Evolutionary conservation across 2,113 vertebrate genomes (phyloP), one percentile per base, ranked within the genome.

Genomic region (Dasyurus viverrinus): DNA sequence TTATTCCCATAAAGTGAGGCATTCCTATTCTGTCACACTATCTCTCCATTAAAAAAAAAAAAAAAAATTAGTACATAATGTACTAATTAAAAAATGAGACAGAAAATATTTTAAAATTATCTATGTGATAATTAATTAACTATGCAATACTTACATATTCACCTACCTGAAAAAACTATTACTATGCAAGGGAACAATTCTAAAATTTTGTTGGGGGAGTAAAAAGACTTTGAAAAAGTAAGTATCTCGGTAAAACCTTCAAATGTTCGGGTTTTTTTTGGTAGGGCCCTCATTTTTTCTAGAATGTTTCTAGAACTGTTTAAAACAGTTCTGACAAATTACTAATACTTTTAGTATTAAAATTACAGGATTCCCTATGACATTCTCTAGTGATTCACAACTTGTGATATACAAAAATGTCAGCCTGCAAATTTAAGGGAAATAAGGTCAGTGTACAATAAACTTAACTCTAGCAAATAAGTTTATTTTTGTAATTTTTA

Each of bases 401-500:
- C 16, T 42, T 76, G 5, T 42, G 68, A 42, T 19, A 23, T 84
- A n/a, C 16, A 60, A 30, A 68, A 36, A 68, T 84, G 7, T 84
- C 68, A 84, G n/a, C 68, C 68, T 84, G 7, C 36, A 84, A 42
- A 84, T 84, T 84, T 84, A 84, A 42, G n/a, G 68, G n/a, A 84
- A 42, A 42, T 23, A 84, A 84, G 19, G n/a, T 84, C 68, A 84
- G n/a, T 42, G 19, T 11, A 1, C 26, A 60, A 90, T n/a, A 16
- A 54, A 47, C 30, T 68, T 60, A 4, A 25, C 16, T 46, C 4
- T 14, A 52, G 25, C 36, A 53, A 96, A 53, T 93, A 92, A 95
- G 89, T 96, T 95, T 92, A 96, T 91, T 96, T 90, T 92, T 92
- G 22, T 42, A 52, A 93, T 27, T 92, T 89, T 94, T 60, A 42